A percentile compares a stretch with the other conserved stretches of the same genome.
Conservation (phyloP, 2,888 invertebrate species). For the Diadegma fenestrale region DNA sequence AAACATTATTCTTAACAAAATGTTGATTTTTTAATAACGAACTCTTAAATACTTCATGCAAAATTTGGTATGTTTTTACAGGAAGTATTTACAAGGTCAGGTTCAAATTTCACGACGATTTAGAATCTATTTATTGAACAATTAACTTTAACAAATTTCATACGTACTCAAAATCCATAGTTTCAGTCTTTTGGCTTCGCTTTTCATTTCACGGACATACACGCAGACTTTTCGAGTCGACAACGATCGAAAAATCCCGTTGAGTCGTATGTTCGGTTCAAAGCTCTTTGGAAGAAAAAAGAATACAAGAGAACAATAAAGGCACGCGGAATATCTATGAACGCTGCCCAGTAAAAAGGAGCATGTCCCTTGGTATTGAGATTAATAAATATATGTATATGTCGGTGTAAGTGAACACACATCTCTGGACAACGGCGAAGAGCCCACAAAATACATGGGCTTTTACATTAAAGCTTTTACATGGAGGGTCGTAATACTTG, state of each 20-base stretch:
- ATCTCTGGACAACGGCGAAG: neutral
- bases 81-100: too few relatives aligned
- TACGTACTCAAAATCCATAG: too few relatives aligned
- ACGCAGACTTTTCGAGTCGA: constrained; percentile 33
- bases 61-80: too few relatives aligned
- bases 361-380: neutral
- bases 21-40: too few relatives aligned
- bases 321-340: constrained; percentile 8
- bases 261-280: constrained; percentile 54
- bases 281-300: constrained; percentile 23
- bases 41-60: too few relatives aligned
- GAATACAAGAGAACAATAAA: constrained; percentile 13
- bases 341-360: neutral
- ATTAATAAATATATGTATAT: neutral
- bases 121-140: too few relatives aligned
- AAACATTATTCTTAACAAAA: too few relatives aligned
- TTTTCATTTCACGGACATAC: constrained; percentile 32
- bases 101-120: too few relatives aligned
- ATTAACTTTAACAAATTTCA: too few relatives aligned
- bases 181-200: constrained; percentile 62
- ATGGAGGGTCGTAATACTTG: constrained; percentile 20
- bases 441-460: constrained; percentile 26
- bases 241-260: constrained; percentile 63
- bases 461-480: constrained; percentile 25
- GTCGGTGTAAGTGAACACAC: neutral